These are phyloP conservation scores for Stylophora pistillata DNA, from an alignment of 64 coral and sea anemone species.

Conservation along the genomic window DNA sequence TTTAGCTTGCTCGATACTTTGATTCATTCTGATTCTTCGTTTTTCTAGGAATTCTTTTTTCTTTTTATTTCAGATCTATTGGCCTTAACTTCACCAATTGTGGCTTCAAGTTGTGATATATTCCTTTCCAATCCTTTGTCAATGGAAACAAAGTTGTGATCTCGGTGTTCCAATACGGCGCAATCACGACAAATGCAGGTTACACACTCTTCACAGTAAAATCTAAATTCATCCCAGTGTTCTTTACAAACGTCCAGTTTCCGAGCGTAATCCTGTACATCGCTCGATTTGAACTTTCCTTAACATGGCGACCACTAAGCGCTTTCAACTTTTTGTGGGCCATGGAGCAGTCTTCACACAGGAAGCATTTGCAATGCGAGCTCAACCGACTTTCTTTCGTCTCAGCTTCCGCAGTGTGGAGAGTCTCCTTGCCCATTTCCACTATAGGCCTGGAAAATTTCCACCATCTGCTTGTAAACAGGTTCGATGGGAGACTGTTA, in stretches of 20 bases:
- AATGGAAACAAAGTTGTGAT: not conserved
- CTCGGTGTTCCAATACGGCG: constrained; percentile 15
- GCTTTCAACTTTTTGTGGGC: not conserved
- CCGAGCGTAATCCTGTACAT: not conserved
- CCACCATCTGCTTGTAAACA: constrained; percentile 53
- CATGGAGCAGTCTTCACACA: not conserved
- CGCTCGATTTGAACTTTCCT: constrained; percentile 16
- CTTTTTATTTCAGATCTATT: not conserved
- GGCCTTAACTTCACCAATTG: constrained; percentile 1
- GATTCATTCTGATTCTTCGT: not conserved
- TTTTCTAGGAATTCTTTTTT: not conserved
- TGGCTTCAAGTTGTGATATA: not conserved
- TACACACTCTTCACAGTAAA: constrained; percentile 3
- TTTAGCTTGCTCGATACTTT: not conserved
- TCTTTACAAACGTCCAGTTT: not conserved
- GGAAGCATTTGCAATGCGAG: not conserved
- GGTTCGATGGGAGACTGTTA: constrained; percentile 52
- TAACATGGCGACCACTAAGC: not conserved
- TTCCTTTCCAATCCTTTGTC: constrained; percentile 4
- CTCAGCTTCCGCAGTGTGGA: constrained; percentile 2
- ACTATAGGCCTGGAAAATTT: constrained; percentile 68
- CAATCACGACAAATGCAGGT: constrained; percentile 26
- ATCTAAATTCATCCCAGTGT: constrained; percentile 22
- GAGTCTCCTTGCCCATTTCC: constrained; percentile 50
- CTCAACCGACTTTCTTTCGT: not conserved